Evolutionary conservation across 2,888 invertebrate species (phyloP).

Genomic region (Drosophila lacicola): DNA sequence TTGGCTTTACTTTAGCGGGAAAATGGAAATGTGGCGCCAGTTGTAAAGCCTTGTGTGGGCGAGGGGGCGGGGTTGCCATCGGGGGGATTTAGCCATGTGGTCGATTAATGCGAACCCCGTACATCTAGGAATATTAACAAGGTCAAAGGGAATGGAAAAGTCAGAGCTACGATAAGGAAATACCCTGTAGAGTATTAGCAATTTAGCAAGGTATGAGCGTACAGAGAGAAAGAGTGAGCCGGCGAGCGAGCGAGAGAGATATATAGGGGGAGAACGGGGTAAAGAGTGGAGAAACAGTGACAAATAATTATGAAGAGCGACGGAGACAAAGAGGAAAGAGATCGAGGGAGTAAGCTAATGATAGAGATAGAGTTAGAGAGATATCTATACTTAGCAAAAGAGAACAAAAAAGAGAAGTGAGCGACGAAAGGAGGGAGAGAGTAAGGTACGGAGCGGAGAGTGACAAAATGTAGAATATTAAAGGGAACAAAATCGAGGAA

Average conservation of each 20-base stretch:
- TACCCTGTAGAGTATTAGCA: background rate
- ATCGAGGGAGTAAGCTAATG: too few relatives aligned
- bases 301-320: background rate
- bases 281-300: too few relatives aligned
- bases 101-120: slow-evolving; percentile 25
- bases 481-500: too few relatives aligned
- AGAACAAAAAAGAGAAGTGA: too few relatives aligned
- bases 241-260: background rate
- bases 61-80: background rate
- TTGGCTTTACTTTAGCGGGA: slow-evolving; percentile 14
- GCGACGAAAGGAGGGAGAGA: too few relatives aligned
- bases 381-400: too few relatives aligned
- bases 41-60: slow-evolving; percentile 17
- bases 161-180: background rate
- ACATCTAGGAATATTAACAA: slow-evolving; percentile 20
- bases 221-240: too few relatives aligned
- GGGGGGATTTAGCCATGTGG: slow-evolving; percentile 36
- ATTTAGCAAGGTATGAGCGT: too few relatives aligned
- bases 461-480: too few relatives aligned
- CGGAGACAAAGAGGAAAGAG: background rate
- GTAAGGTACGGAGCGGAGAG: too few relatives aligned
- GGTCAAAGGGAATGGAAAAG: slow-evolving; percentile 15
- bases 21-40: slow-evolving; percentile 40
- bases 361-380: too few relatives aligned
- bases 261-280: background rate